Percentiles rank a stretch among this genome's conserved stretches.
Evolutionary conservation across 1,140 invertebrate species (phyloP).

Genomic region (Danaus plexippus): DNA sequence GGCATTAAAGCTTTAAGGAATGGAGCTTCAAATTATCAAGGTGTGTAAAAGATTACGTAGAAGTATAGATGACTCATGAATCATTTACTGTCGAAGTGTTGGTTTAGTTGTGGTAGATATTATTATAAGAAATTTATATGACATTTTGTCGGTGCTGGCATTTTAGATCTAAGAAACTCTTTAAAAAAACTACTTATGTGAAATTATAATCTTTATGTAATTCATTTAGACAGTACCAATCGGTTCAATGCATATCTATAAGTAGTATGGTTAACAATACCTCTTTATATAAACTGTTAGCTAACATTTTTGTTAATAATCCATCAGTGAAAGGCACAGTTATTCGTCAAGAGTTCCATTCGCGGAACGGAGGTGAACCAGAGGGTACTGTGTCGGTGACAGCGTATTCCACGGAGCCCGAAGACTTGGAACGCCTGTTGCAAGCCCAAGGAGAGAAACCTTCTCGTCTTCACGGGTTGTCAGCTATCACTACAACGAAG

Average conservation of each 20-base stretch:
- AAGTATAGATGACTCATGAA: too few species aligned
- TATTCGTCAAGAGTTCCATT: conserved; percentile 76
- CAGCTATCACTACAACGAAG: conserved; percentile 58
- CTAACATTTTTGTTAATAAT: conserved; percentile 26
- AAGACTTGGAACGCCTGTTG: conserved; percentile 69
- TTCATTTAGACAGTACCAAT: too few species aligned
- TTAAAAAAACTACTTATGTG: too few species aligned
- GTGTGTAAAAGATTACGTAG: conserved; percentile 28
- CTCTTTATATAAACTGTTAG: conserved; percentile 31
- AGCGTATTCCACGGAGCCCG: conserved; percentile 76
- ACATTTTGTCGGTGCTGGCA: too few species aligned
- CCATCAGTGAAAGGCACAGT: conserved; percentile 77
- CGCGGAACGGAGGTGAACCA: conserved; percentile 77
- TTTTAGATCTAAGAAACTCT: too few species aligned
- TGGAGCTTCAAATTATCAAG: conserved; percentile 70
- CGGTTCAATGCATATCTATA: too few species aligned
- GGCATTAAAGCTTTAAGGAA: conserved; percentile 81
- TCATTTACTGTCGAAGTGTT: too few species aligned
- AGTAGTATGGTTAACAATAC: conserved; percentile 22
- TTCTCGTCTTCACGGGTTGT: conserved; percentile 50
- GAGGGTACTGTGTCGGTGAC: conserved; percentile 77
- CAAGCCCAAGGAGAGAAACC: conserved; percentile 41
- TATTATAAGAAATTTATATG: too few species aligned
- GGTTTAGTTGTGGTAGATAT: too few species aligned
- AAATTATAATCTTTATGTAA: too few species aligned